Percentiles rank a stretch among this genome's conserved stretches.
Evolutionary conservation across 92 coral and sea anemone species (phyloP).

Genomic region (Siderastrea siderea): DNA sequence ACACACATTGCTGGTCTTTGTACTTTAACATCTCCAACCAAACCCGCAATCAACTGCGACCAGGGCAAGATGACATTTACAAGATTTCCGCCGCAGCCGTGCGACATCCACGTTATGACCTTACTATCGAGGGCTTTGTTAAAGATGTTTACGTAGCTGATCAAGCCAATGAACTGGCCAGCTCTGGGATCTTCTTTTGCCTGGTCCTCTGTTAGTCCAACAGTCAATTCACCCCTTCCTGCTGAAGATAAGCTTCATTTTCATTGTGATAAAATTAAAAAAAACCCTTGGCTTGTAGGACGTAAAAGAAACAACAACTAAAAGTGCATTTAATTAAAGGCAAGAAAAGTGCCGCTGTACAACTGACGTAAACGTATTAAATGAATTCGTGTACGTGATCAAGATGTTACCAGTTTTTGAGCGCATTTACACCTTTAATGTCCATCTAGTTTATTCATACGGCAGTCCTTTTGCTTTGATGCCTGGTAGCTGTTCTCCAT

Average conservation of each 20-base stretch:
- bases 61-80: constrained; percentile 25
- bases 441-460: too few species aligned
- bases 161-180: constrained; percentile 52
- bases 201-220: constrained; percentile 32
- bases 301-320: too few species aligned
- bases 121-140: constrained; percentile 8
- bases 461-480: too few species aligned
- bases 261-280: background rate
- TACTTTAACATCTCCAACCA: constrained; percentile 25
- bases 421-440: too few species aligned
- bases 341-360: too few species aligned
- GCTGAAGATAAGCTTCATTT: background rate
- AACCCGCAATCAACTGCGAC: constrained; percentile 27
- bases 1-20: constrained; percentile 38
- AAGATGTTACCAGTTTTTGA: too few species aligned
- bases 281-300: background rate
- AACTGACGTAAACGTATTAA: too few species aligned
- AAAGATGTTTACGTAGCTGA: constrained; percentile 42
- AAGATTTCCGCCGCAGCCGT: constrained; percentile 39
- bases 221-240: constrained; percentile 46
- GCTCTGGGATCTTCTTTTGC: constrained; percentile 4
- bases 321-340: background rate
- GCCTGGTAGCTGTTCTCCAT: too few species aligned
- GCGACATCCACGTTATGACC: constrained; percentile 27
- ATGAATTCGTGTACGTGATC: too few species aligned